Conservation (phyloP, 2,797 vertebrate genomes). For the Acanthurus leucopareius region DNA sequence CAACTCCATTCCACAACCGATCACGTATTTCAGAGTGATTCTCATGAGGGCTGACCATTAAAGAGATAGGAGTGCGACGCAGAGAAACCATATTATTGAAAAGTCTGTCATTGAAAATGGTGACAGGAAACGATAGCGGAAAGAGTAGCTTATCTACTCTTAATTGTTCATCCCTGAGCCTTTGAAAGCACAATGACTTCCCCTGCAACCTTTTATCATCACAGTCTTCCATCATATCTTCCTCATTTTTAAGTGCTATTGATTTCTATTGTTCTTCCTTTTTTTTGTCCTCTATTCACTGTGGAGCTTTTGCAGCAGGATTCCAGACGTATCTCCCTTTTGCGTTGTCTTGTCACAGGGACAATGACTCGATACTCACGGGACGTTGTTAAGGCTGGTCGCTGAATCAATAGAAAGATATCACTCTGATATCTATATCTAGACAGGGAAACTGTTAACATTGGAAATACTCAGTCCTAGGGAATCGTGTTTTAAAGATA, state of each 20-base stretch:
- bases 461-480: neutral
- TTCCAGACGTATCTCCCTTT: constrained; percentile 36
- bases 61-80: constrained; percentile 59
- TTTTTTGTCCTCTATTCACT: constrained; percentile 15
- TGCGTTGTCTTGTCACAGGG: constrained; percentile 48
- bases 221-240: constrained; percentile 65
- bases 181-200: constrained; percentile 70
- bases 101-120: constrained; percentile 71
- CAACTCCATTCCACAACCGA: constrained; percentile 36
- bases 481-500: constrained; percentile 28
- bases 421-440: constrained; percentile 22
- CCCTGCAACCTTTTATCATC: constrained; percentile 54
- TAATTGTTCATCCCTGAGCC: constrained; percentile 77
- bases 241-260: constrained; percentile 62
- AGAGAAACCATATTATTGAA: constrained; percentile 61
- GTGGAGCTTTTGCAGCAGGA: constrained; percentile 29
- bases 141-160: constrained; percentile 70
- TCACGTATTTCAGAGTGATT: constrained; percentile 42
- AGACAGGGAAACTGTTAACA: constrained; percentile 23
- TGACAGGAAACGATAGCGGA: constrained; percentile 52
- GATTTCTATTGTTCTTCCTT: constrained; percentile 72
- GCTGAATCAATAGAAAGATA: constrained; percentile 48
- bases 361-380: constrained; percentile 55
- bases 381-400: constrained; percentile 57
- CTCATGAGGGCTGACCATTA: constrained; percentile 69